Base-by-base conservation (phyloP, 2,888 invertebrate species). In the Apamea sordens region DNA sequence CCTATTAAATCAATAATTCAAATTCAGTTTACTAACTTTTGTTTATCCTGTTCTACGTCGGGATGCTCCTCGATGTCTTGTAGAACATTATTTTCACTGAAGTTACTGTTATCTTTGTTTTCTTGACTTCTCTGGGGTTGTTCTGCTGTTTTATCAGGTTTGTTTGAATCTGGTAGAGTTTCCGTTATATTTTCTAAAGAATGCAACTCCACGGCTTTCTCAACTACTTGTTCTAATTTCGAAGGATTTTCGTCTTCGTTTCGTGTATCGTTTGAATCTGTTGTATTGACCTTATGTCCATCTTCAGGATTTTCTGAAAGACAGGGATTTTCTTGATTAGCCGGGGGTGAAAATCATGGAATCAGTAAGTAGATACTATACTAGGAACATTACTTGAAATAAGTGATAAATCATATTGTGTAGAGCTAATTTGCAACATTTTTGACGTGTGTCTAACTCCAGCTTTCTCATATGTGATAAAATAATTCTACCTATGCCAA, bases 201-300 rank as follows among this genome's bases (percentile, higher is more conserved):
- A 77, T 82, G 70, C n/a, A 86, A 71, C 32, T 77, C 73, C 24
- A 96, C 92, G 10, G 94, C 94, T 91, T 94, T 94, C 71, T 95
- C 95, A 21, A 95, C 94, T 2, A 96, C 91, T 80, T 94, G 92
- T 87, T 95, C 93, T 82, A 96, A 85, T 77, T 92, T 92, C 13
- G 93, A 86, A 71, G 92, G 83, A 85, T 92, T 93, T 32, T 94
- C 93, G 76, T 94, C 93, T 44, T 81, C 80, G 36, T 85, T 74
- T 53, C 73, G 47, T n/a, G 65, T 80, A 47, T 74, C 74, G n/a
- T 72, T 83, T 74, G 76, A 80, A 65, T 87, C 80, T 76, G 70
- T 77, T 81, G 82, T 84, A 28, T 73, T 76, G 53, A 56, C 79
- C 28, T 50, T 84, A 73, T 87, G 77, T 53, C 80, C 88, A 73